Evolutionary conservation across 2,888 invertebrate genomes (phyloP), one percentile per base, ranked within the genome.

Genomic region (Lycaena phlaeas): DNA sequence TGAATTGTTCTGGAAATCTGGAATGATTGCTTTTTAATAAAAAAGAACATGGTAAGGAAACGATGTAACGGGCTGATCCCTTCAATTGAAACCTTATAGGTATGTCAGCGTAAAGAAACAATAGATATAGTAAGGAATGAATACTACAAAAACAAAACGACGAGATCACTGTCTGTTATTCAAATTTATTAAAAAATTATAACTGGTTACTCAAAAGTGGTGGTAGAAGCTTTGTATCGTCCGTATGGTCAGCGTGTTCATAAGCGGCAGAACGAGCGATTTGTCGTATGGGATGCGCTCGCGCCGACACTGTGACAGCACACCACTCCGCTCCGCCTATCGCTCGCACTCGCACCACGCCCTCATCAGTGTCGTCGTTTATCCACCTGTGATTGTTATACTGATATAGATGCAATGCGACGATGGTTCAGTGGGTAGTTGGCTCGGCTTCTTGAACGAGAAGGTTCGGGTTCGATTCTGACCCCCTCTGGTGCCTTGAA

Each of bases 261-360:
- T 40, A 27, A 2, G 17, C 25, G 34, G 12, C 25, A 28, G 43
- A 51, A 40, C 57, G 59, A 50, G 52, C 54, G 48, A 42, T 42
- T 56, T 62, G 63, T 5, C 62, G 62, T 42, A 14, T 29, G 9
- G 14, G 29, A 3, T 59, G 25, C 27, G 66, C 57, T 12, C 43
- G 6, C 9, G 61, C 66, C 42, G 59, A 55, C 42, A 56, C 59
- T 3, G 31, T 9, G 38, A 52, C 50, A 28, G 14, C 36, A 18
- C 56, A 53, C 66, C 61, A 68, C 38, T 52, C 41, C 42, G 40
- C 43, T 34, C 39, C 39, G 26, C 49, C 17, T 26, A 4, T 30
- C 41, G 41, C 39, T 5, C 26, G 4, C 44, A 60, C 49, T 2
- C 18, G 12, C 30, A 46, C 54, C 34, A 37, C 34, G 0, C 64